Percentiles rank a stretch among this genome's conserved stretches.
Evolutionary conservation across 2,113 vertebrate genomes (phyloP).

Genomic region (Mirounga angustirostris): DNA sequence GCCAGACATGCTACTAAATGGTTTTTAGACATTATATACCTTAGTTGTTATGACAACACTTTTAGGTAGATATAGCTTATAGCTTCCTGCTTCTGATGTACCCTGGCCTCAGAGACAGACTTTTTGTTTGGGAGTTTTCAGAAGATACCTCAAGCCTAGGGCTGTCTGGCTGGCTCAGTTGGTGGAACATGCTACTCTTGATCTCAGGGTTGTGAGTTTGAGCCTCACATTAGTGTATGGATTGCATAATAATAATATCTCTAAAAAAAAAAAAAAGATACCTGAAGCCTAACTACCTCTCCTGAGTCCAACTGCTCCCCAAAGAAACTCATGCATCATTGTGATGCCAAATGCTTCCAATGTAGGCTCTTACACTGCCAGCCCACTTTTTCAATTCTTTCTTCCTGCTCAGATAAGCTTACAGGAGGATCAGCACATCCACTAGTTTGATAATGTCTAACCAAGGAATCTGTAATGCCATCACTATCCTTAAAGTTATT

Average conservation of each 20-base stretch:
- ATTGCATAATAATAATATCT: background rate
- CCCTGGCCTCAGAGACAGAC: background rate
- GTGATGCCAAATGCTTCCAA: background rate
- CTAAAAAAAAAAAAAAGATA: background rate
- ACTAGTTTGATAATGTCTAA: background rate
- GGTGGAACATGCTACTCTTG: background rate
- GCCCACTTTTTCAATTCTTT: background rate
- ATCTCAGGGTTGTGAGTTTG: background rate
- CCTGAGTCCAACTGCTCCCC: too few species aligned
- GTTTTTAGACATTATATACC: background rate
- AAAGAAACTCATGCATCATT: background rate
- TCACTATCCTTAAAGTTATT: background rate
- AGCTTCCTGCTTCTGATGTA: background rate
- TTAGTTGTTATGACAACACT: background rate
- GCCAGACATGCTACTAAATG: background rate
- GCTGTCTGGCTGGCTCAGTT: background rate
- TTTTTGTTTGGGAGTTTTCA: background rate
- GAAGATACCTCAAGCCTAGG: background rate
- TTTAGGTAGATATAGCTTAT: background rate
- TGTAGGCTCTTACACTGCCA: background rate
- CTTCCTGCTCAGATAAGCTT: background rate
- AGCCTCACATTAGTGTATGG: background rate
- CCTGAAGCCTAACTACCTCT: background rate
- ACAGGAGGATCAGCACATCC: background rate
- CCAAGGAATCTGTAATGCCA: background rate